These are phyloP conservation scores for Zalophus californianus DNA, from an alignment of 2,797 vertebrate species.

Conservation along the genomic window DNA sequence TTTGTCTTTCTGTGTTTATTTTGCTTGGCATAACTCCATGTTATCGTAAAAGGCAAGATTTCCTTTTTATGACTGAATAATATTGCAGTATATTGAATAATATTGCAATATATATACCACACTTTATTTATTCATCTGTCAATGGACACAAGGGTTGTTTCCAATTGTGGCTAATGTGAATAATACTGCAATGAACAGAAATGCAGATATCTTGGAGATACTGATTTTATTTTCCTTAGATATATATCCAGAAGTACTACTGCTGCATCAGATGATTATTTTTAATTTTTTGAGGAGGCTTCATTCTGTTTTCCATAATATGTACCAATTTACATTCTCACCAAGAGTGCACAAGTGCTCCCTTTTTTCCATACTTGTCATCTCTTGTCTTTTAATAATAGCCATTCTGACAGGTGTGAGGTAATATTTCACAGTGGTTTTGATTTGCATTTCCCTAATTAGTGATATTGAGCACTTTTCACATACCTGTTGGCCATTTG, in stretches of 20 bases:
- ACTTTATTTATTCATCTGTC: background rate
- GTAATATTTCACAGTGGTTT: background rate
- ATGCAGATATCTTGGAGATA: background rate
- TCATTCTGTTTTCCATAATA: background rate
- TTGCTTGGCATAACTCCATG: background rate
- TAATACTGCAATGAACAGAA: background rate
- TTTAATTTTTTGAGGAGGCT: background rate
- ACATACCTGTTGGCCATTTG: background rate
- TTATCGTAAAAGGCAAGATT: background rate
- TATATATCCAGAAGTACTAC: background rate
- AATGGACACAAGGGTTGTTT: background rate
- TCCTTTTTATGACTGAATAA: background rate
- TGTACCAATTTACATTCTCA: background rate
- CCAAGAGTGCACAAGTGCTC: background rate
- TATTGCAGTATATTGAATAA: background rate
- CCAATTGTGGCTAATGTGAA: background rate
- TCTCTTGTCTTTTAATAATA: background rate
- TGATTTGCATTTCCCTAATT: background rate
- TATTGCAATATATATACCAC: background rate
- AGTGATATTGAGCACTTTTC: background rate
- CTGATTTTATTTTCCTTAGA: background rate
- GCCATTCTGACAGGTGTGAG: background rate
- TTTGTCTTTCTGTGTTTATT: background rate
- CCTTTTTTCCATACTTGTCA: background rate
- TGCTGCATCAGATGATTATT: background rate